phyloP scores from a whole-genome alignment of 2,888 invertebrate species.

The Acrobasis consociella region DNA sequence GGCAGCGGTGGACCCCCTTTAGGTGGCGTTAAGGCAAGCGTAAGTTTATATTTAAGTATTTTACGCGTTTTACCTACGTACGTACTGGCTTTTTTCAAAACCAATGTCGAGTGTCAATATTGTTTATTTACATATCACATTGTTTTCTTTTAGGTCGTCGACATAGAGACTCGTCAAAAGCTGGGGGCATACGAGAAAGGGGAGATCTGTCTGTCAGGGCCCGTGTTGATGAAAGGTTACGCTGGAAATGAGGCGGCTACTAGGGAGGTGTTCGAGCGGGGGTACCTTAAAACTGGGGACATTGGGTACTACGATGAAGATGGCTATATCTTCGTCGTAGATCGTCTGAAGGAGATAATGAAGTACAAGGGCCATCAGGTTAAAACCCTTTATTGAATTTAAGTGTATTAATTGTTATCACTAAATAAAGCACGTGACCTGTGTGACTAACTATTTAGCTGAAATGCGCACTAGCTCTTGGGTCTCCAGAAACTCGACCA shows the following conservation, averaged over 20 bases:
- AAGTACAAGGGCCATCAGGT: slow-evolving; percentile 80
- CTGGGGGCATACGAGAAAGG: slow-evolving; percentile 54
- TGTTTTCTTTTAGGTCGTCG: slow-evolving; percentile 59
- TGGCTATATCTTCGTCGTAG: slow-evolving; percentile 63
- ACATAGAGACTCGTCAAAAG: slow-evolving; percentile 48
- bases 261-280: slow-evolving; percentile 50
- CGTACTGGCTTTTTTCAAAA: not conserved
- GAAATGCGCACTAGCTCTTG: too few relatives aligned
- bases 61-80: too few relatives aligned
- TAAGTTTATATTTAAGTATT: slow-evolving; percentile 25
- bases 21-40: slow-evolving; percentile 56
- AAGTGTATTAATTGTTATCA: too few relatives aligned
- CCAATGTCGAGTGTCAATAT: not conserved
- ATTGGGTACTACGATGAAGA: slow-evolving; percentile 65
- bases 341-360: slow-evolving; percentile 64
- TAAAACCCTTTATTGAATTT: slow-evolving; percentile 14
- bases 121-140: not conserved
- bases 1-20: slow-evolving; percentile 61
- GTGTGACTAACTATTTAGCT: too few relatives aligned
- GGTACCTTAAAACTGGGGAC: slow-evolving; percentile 64
- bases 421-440: too few relatives aligned
- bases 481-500: too few relatives aligned
- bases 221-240: slow-evolving; percentile 60
- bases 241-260: slow-evolving; percentile 51
- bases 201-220: slow-evolving; percentile 60